Percentiles rank a stretch among this genome's conserved stretches.
Conservation (phyloP, 2,797 vertebrate species). For the Chanos chanos region DNA sequence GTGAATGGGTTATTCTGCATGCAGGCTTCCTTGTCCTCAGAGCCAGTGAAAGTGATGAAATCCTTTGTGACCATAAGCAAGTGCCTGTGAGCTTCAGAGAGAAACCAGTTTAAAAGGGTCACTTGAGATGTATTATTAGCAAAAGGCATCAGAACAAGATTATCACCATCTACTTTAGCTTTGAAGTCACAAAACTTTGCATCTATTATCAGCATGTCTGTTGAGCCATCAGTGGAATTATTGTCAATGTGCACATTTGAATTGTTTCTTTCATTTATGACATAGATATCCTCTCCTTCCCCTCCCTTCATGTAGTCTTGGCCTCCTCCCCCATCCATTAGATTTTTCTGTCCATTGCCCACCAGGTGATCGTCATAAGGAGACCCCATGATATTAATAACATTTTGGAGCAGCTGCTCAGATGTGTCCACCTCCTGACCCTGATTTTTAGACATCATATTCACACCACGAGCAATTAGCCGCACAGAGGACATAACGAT, state of each 20-base stretch:
- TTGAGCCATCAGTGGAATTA: slow-evolving; percentile 43
- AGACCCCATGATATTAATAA: slow-evolving; percentile 17
- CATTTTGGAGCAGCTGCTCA: background rate
- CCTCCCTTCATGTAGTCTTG: slow-evolving; percentile 40
- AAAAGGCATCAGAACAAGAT: background rate
- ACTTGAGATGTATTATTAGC: background rate
- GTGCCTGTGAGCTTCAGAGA: slow-evolving; percentile 41
- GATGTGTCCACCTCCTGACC: slow-evolving; percentile 6
- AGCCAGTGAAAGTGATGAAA: slow-evolving; percentile 47
- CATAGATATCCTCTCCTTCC: slow-evolving; percentile 54
- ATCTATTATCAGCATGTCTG: slow-evolving; percentile 47
- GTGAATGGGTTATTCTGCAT: slow-evolving; percentile 8
- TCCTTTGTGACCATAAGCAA: slow-evolving; percentile 43
- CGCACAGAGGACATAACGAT: background rate
- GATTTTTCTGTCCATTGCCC: slow-evolving; percentile 50
- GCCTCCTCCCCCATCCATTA: slow-evolving; percentile 55
- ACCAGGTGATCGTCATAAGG: slow-evolving; percentile 19
- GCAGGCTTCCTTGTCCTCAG: slow-evolving; percentile 33
- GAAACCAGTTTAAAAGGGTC: slow-evolving; percentile 46
- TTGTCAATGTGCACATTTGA: slow-evolving; percentile 42
- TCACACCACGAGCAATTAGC: slow-evolving; percentile 3
- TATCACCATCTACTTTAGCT: background rate
- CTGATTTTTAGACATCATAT: background rate
- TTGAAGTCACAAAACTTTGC: slow-evolving; percentile 34
- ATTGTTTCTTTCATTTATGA: slow-evolving; percentile 27